Evolutionary conservation across 2,888 invertebrate species (phyloP).

Genomic region (Anthoptus insignis): DNA sequence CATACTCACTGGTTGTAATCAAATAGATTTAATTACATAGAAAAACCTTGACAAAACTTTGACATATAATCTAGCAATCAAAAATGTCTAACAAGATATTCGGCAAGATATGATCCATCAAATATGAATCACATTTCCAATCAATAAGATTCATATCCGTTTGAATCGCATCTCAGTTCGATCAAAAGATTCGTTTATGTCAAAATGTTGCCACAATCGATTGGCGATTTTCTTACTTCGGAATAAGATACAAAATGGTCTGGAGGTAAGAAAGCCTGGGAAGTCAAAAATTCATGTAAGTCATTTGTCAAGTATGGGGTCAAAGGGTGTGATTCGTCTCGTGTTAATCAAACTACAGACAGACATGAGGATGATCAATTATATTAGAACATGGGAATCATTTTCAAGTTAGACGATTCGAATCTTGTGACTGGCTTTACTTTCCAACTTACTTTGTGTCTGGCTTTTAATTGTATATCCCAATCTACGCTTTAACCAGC

Average conservation of each 20-base stretch:
- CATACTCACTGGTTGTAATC: slow-evolving; percentile 11
- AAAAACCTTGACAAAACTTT: slow-evolving; percentile 31
- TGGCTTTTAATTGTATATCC: background rate
- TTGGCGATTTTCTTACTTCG: background rate
- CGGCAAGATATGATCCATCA: background rate
- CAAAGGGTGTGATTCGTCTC: slow-evolving; percentile 73
- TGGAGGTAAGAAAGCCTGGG: slow-evolving; percentile 12
- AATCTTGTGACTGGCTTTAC: slow-evolving; percentile 14
- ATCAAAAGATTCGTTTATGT: slow-evolving; percentile 26
- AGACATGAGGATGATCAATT: slow-evolving; percentile 70
- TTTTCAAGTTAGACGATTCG: slow-evolving; percentile 23
- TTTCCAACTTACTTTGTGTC: slow-evolving; percentile 3
- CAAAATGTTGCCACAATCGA: slow-evolving; percentile 1
- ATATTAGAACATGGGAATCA: slow-evolving; percentile 47
- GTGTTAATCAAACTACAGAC: slow-evolving; percentile 71
- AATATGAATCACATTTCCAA: slow-evolving; percentile 13
- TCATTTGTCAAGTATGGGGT: slow-evolving; percentile 75
- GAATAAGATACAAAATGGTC: slow-evolving; percentile 1
- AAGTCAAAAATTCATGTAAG: slow-evolving; percentile 59
- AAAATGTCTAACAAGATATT: slow-evolving; percentile 32
- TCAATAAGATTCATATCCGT: slow-evolving; percentile 7
- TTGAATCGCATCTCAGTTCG: background rate
- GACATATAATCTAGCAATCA: slow-evolving; percentile 38
- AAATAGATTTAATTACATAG: slow-evolving; percentile 29
- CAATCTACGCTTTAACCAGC: no score